phyloP scores from a whole-genome alignment of 30 jellyfish, hydroid and myxozoan genomes.

The Hydra vulgaris region DNA sequence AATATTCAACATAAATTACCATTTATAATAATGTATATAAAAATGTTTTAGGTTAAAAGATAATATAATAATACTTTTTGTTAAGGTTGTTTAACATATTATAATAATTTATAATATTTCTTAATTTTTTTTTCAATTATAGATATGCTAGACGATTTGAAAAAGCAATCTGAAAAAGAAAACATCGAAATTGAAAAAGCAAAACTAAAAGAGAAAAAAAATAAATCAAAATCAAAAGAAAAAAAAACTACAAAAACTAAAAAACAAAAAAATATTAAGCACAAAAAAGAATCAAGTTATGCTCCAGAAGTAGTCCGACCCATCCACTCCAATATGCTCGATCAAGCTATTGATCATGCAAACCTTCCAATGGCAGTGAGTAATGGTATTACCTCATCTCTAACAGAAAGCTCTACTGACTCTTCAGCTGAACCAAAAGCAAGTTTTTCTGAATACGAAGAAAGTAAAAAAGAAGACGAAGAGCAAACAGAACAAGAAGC shows the following conservation, averaged over 20 bases:
- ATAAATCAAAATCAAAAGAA: conserved; percentile 29
- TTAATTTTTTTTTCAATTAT: background rate
- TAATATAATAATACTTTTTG: background rate
- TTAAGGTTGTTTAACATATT: too few species aligned
- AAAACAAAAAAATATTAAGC: conserved; percentile 39
- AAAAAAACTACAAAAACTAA: conserved; percentile 29
- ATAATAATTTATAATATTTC: too few species aligned
- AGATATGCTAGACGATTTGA: conserved; percentile 50
- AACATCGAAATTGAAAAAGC: conserved; percentile 23
- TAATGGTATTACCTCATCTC: conserved; percentile 37
- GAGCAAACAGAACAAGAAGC: conserved; percentile 24
- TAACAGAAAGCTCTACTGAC: conserved; percentile 35
- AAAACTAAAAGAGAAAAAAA: conserved; percentile 12
- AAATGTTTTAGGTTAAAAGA: too few species aligned
- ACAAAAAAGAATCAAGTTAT: conserved; percentile 35
- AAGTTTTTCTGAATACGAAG: conserved; percentile 27
- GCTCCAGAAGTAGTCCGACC: conserved; percentile 53
- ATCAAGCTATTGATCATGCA: conserved; percentile 61
- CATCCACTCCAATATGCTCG: conserved; percentile 67
- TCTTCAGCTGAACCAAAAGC: conserved; percentile 39
- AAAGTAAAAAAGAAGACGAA: conserved; percentile 16
- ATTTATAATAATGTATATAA: too few species aligned
- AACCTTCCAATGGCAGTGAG: conserved; percentile 48
- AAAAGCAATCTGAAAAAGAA: conserved; percentile 16
- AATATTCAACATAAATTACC: too few species aligned